Evolutionary conservation across 2,888 invertebrate species (phyloP), one percentile per base, ranked within the genome.

Genomic region (Lottia gigantea): DNA sequence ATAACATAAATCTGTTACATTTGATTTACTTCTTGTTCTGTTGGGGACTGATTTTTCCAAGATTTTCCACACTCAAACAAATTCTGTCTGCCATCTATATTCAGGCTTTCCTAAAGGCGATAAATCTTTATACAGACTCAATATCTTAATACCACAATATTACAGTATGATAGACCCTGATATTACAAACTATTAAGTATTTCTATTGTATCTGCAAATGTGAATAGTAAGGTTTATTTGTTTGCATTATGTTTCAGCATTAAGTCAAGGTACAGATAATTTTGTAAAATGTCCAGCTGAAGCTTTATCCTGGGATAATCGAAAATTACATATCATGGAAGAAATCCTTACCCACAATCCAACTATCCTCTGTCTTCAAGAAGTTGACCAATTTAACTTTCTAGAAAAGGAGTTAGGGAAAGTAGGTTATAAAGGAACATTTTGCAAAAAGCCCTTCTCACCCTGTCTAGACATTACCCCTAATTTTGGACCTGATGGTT

Each of bases 401-500:
- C 87, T 94, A 63, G 90, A 92, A 81, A 90, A 90, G 71, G 90
- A 92, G 61, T 86, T 94, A 76, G 90, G 90, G 12, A 90, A 91
- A 0, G 91, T 92, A 85, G 93, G 93, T 26, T 94, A 93, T 83
- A 87, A 89, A 0, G 94, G 94, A 6, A 92, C 78, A 94, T 94
- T 87, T 92, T 92, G 82, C 93, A 93, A 0, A 93, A 94, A 94
- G 87, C 94, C 94, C 0, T 93, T 93, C 82, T 94, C 94, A 0
- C 94, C 94, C 0, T 94, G 94, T 86, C 89, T 93, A 63, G 93
- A 93, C 82, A 91, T 93, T 63, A 90, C 91, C 74, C 92, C 92
- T 76, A 93, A 93, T 83, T 92, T 92, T 81, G 94, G 94, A 0
- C 93, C 94, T 0, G 94, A 94, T 87, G 94, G 94, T 12, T 94